Evolutionary conservation across 2,888 invertebrate genomes (phyloP).

Genomic region (Mythimna ferrago): DNA sequence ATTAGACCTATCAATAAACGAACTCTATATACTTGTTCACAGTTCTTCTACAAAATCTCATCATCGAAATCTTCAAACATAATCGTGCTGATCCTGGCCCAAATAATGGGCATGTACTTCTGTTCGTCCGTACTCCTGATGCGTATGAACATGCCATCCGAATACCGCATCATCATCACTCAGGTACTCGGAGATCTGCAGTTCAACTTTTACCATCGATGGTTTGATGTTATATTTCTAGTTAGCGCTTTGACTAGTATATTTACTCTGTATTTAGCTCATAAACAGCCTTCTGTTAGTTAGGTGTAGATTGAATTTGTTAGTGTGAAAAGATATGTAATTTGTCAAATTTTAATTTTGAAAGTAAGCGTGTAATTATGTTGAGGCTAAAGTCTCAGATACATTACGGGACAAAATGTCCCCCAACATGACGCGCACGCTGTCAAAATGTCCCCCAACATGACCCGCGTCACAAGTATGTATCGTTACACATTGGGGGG

Average conservation of each 20-base stretch:
- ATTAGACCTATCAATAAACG: too few relatives aligned
- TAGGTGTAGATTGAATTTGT: conserved; percentile 59
- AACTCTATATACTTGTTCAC: conserved; percentile 62
- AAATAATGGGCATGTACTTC: conserved; percentile 99
- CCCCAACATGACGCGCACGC: too few relatives aligned
- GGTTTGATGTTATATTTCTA: conserved; percentile 99
- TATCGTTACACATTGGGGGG: too few relatives aligned
- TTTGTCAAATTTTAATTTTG: not conserved
- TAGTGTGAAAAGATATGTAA: not conserved
- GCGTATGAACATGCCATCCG: conserved; percentile 99
- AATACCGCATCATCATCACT: conserved; percentile 97
- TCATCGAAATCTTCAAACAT: conserved; percentile 99
- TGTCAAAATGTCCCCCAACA: too few relatives aligned
- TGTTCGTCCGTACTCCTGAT: conserved; percentile 99
- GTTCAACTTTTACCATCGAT: conserved; percentile 99
- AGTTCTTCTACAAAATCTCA: conserved; percentile 99
- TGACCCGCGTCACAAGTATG: too few relatives aligned
- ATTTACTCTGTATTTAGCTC: conserved; percentile 98
- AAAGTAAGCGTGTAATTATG: not conserved
- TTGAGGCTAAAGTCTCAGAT: not conserved
- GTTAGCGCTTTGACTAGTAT: conserved; percentile 99
- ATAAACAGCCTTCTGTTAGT: conserved; percentile 94
- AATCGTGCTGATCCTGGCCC: conserved; percentile 98
- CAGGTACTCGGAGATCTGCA: conserved; percentile 98
- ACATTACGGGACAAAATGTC: too few relatives aligned